Base-by-base conservation (phyloP, 2,888 invertebrate genomes). In the Zele albiditarsus region DNA sequence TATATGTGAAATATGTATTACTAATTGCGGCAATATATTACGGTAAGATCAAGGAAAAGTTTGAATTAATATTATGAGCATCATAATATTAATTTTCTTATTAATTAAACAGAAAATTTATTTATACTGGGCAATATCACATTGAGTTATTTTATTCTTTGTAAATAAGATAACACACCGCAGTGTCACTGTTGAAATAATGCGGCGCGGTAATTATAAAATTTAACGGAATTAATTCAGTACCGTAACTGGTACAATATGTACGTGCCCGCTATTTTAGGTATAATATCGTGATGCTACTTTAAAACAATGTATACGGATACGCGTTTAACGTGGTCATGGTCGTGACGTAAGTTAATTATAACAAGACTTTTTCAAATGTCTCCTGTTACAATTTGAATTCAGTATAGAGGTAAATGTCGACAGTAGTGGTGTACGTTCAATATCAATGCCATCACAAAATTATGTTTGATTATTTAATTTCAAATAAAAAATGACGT, bases 1-100 rank as follows among this genome's bases (percentile, higher is more conserved):
- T 0, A 92, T 96, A 0, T 90, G 90, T 79, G 79, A 90, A 10
- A 53, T 42, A 42, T 42, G 14, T 42, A 42, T 42, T 14, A 8
- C 8, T 31, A 31, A 31, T 31, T 31, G 31, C 31, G 4, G 4
- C 8, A 8, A 31, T 31, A 4, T 31, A 31, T 31, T 12, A 38
- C 38, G 2, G 10, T 12, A 38, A 38, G 10, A 12, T 38, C 38
- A 38, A 12, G 8, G 10, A 38, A 38, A 3, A 38, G 38, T 38
- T 12, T 38, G 2, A 38, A 38, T 8, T n/a, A n/a, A n/a, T n/a
- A n/a, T n/a, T n/a, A 12, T 38, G 38, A 6, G 5, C 8, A 8
- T 38, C 8, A 38, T 12, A 38, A 38, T 12, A 38, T 38, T 8
- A 38, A 38, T 38, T 38, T 20, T 1, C 1, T 1, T 53, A 8